A percentile compares a stretch with the other conserved stretches of the same genome.
Evolutionary conservation across 2,888 invertebrate species (phyloP).

Genomic region (Sepiola atlantica): DNA sequence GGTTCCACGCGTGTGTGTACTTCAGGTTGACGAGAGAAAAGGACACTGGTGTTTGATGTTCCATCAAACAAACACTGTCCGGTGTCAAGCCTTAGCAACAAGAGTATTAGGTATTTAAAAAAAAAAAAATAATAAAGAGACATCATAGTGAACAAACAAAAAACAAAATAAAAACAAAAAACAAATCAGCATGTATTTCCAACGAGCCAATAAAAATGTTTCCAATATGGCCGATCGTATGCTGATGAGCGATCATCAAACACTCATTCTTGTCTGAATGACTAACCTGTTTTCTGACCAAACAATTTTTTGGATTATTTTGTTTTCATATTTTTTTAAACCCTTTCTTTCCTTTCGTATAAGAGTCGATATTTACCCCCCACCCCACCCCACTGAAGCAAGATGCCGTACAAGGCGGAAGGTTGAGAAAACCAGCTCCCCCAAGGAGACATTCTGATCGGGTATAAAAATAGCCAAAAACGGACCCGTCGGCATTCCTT

Average conservation of each 20-base stretch:
- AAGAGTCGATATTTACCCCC: too few relatives aligned
- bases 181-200: neutral
- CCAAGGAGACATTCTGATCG: too few relatives aligned
- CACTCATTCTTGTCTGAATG: neutral
- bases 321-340: too few relatives aligned
- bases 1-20: neutral
- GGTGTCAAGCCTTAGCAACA: constrained; percentile 4
- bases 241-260: neutral
- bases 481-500: too few relatives aligned
- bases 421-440: too few relatives aligned
- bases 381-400: too few relatives aligned
- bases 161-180: too few relatives aligned
- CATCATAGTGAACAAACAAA: too few relatives aligned
- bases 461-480: too few relatives aligned
- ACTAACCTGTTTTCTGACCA: neutral
- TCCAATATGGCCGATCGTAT: neutral
- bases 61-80: neutral
- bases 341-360: too few relatives aligned
- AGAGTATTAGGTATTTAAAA: constrained; percentile 12
- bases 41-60: neutral
- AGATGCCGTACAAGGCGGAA: too few relatives aligned
- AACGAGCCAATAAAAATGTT: neutral
- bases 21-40: neutral
- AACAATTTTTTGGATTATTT: neutral
- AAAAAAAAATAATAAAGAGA: neutral